These are phyloP conservation scores for Euspilapteryx auroguttella DNA, from an alignment of 2,888 invertebrate species.

Conservation along the genomic window DNA sequence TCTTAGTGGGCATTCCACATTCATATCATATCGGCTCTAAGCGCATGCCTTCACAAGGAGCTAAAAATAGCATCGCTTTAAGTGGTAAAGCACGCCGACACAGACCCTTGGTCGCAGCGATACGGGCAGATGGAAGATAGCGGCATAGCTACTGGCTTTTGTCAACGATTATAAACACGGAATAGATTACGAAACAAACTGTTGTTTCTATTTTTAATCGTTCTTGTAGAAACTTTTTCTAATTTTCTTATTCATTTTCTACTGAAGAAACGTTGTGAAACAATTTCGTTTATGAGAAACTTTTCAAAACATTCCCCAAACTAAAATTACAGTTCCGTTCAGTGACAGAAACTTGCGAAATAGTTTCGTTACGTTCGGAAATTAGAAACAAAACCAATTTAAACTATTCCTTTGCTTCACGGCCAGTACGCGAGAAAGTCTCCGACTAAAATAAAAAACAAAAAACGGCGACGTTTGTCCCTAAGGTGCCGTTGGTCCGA, in stretches of 20 bases:
- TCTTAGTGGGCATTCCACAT: too few species aligned
- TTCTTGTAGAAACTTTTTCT: too few species aligned
- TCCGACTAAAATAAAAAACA: conserved; percentile 8
- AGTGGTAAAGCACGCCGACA: conserved; percentile 51
- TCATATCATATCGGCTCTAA: too few species aligned
- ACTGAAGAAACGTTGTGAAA: too few species aligned
- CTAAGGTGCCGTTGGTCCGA: conserved; percentile 10
- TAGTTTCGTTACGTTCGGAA: too few species aligned
- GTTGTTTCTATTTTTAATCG: too few species aligned
- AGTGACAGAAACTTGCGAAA: too few species aligned
- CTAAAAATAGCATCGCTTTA: conserved; percentile 53
- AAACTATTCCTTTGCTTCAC: conserved; percentile 10
- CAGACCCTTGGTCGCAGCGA: conserved; percentile 29
- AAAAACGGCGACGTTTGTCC: conserved; percentile 9
- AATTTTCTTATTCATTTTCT: too few species aligned
- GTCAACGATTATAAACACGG: too few species aligned
- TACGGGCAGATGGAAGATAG: conserved; percentile 27
- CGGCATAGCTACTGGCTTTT: conserved; percentile 47
- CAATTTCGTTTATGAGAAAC: too few species aligned
- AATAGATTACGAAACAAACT: conserved; percentile 6
- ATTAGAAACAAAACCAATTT: conserved; percentile 15
- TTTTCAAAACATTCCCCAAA: too few species aligned
- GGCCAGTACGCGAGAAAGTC: conserved; percentile 10
- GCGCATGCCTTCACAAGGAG: conserved; percentile 11
- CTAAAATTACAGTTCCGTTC: too few species aligned